phyloP scores from a whole-genome alignment of 2,888 invertebrate genomes.

The Ceriagrion tenellum region DNA sequence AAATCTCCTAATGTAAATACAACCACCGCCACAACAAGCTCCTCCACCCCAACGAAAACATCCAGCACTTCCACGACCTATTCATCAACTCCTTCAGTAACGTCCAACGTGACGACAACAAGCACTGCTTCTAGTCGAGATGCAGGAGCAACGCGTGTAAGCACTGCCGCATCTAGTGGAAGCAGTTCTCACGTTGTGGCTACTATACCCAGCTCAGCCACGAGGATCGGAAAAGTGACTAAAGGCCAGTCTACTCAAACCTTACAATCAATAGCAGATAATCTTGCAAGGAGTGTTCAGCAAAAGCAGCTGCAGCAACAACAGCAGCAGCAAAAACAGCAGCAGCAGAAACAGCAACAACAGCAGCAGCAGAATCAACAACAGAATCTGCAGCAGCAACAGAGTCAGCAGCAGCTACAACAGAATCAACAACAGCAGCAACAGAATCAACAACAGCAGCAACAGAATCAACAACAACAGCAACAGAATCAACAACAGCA shows the following conservation, averaged over 20 bases:
- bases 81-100: background rate
- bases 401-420: background rate
- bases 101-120: slow-evolving; percentile 26
- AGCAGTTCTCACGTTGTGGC: background rate
- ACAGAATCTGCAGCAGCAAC: background rate
- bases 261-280: slow-evolving; percentile 33
- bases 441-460: slow-evolving; percentile 27
- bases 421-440: slow-evolving; percentile 20
- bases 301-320: slow-evolving; percentile 48
- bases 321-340: slow-evolving; percentile 31
- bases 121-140: slow-evolving; percentile 15
- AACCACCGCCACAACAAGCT: background rate
- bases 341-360: background rate
- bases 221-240: slow-evolving; percentile 21
- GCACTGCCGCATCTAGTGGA: background rate
- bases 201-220: background rate
- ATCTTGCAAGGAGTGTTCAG: slow-evolving; percentile 43
- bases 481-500: slow-evolving; percentile 48
- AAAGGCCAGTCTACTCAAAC: slow-evolving; percentile 51
- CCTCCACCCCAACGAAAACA: background rate
- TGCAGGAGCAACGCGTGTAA: background rate
- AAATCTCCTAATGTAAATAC: background rate
- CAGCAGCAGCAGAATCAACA: background rate
- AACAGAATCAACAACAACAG: background rate
- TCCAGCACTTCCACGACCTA: slow-evolving; percentile 22